Evolutionary conservation across 2,113 vertebrate species (phyloP).

Genomic region (Eulacestoma nigropectus): DNA sequence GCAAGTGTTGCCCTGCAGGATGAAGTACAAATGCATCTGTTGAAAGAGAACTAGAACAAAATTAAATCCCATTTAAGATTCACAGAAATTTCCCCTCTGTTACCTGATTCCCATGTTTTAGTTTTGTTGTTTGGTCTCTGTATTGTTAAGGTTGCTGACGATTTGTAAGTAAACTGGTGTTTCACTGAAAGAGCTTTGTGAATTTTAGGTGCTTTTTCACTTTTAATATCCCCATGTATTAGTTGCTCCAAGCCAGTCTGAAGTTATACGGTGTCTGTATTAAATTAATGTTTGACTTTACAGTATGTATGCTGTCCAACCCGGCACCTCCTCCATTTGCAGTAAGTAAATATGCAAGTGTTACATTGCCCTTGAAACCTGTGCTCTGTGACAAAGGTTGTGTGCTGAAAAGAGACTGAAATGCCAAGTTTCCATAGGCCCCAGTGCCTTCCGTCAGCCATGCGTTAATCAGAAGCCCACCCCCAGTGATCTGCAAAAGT

Average conservation of each 20-base stretch:
- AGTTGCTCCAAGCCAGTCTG: neutral
- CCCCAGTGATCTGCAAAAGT: neutral
- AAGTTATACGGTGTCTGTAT: neutral
- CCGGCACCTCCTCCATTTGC: constrained; percentile 42
- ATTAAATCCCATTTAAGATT: neutral
- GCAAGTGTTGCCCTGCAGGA: neutral
- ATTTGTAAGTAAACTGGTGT: neutral
- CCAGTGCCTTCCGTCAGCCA: neutral
- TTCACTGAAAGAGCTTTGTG: neutral
- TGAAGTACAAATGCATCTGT: neutral
- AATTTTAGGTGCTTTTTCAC: constrained; percentile 48
- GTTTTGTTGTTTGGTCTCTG: neutral
- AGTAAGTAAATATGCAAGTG: constrained; percentile 66
- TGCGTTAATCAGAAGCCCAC: constrained; percentile 59
- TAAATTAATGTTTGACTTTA: constrained; percentile 12
- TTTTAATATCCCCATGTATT: neutral
- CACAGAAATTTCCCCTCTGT: neutral
- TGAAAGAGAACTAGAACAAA: neutral
- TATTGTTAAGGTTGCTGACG: neutral
- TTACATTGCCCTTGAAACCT: constrained; percentile 67
- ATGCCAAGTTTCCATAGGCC: constrained; percentile 26
- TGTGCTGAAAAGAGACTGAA: neutral
- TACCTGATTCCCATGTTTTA: neutral
- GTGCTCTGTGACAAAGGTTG: constrained; percentile 58
- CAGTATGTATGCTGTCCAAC: neutral